Conservation (phyloP, 1,140 invertebrate species). For the Zaprionus camerounensis region DNA sequence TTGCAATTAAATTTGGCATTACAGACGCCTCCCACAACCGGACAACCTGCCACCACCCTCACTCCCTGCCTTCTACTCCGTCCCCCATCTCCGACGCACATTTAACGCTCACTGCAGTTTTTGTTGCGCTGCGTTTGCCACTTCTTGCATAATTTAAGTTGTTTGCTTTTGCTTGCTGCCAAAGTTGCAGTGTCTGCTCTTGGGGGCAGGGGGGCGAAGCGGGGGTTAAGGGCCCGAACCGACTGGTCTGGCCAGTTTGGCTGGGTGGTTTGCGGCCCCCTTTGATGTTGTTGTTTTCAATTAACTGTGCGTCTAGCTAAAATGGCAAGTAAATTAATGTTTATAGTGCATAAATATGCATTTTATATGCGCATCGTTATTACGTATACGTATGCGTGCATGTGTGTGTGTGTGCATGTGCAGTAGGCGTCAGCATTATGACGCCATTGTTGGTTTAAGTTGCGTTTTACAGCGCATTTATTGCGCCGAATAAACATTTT, state of each 20-base stretch:
- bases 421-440: constrained; percentile 9
- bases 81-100: constrained; percentile 20
- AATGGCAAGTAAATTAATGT: constrained; percentile 79
- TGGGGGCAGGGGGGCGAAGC: not conserved
- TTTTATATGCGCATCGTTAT: constrained; percentile 49
- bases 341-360: constrained; percentile 78
- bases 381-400: constrained; percentile 10
- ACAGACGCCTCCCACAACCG: constrained; percentile 24
- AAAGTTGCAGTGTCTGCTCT: not conserved
- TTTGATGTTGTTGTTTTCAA: constrained; percentile 72
- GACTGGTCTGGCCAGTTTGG: not conserved
- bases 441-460: constrained; percentile 32
- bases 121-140: constrained; percentile 64
- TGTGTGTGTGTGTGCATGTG: not conserved
- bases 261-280: not conserved
- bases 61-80: not conserved
- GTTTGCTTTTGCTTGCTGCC: constrained; percentile 50
- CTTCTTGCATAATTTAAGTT: constrained; percentile 74
- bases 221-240: not conserved
- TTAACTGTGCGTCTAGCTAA: constrained; percentile 76
- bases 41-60: not conserved
- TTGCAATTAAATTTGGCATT: constrained; percentile 80
- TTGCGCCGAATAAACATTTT: constrained; percentile 10
- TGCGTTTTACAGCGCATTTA: constrained; percentile 13
- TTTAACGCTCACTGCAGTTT: constrained; percentile 66